Base-by-base conservation (phyloP, 2,888 invertebrate genomes). In the Tetranychus truncatus region DNA sequence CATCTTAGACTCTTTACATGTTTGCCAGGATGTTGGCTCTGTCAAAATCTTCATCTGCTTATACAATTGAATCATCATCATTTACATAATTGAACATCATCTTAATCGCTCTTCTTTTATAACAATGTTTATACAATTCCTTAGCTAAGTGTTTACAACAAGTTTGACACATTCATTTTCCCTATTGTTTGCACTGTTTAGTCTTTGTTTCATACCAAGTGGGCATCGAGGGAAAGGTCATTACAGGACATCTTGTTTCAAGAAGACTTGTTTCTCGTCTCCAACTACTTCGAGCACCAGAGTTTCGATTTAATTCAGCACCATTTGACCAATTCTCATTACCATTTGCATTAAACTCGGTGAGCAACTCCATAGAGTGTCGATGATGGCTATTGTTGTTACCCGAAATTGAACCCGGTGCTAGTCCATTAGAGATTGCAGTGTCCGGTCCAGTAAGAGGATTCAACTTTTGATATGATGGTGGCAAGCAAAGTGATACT, bases 331-430 rank as follows among this genome's bases (percentile, higher is more conserved):
- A 21, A 24, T 1, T 69, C 4, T 34, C 69, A 21, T 69, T 69
- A 24, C 11, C 34, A 69, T 69, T 69, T 20, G 69, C 15, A 69
- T 34, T 34, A n/a, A 24, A 21, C n/a, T 69, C 69, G n/a, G 24
- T 55, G 45, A 71, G 75, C 18, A 79, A 77, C 75, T 79, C 79
- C 55, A 77, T 75, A 11, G 79, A 79, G 72, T 78, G 79, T 1
- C 79, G 75, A 69, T 69, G 69, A 34, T 34, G 34, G 34, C 34
- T 34, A 5, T 3, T 34, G 55, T 55, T 55, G 15, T 55, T 55
- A 7, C 1, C 6, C 15, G 55, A 15, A 6, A 9, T 15, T 15
- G 15, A 15, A 2, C 11, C 9, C 9, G 55, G 7, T 69, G 69
- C 11, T 69, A 21, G 69, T 24, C 21, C 34, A 24, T 24, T 34